Conservation (phyloP, 2,797 vertebrate species). For the Chromis chromis region DNA sequence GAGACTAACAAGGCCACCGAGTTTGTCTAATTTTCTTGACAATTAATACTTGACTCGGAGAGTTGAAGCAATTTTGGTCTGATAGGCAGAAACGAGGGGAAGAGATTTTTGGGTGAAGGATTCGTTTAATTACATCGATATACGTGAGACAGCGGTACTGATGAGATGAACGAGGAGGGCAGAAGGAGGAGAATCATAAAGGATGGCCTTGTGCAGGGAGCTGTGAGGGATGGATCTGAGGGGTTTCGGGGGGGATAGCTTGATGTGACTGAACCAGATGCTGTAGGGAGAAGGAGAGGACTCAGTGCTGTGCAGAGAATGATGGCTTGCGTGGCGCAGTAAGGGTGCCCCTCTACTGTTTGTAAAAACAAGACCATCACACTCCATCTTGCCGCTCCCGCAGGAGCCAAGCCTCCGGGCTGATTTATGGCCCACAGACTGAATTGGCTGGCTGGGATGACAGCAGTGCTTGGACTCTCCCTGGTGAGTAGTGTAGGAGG, state of each 20-base stretch:
- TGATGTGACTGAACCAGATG: slow-evolving; percentile 80
- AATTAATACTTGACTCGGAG: slow-evolving; percentile 78
- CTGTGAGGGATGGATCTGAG: slow-evolving; percentile 65
- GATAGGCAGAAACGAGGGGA: slow-evolving; percentile 58
- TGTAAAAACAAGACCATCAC: slow-evolving; percentile 90
- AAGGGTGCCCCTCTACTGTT: slow-evolving; percentile 86
- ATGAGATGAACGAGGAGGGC: slow-evolving; percentile 71
- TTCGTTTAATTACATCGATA: slow-evolving; percentile 76
- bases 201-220: slow-evolving; percentile 53
- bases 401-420: slow-evolving; percentile 83
- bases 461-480: slow-evolving; percentile 84
- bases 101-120: slow-evolving; percentile 57
- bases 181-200: slow-evolving; percentile 64
- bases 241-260: slow-evolving; percentile 38
- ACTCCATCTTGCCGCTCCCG: slow-evolving; percentile 87
- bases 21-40: slow-evolving; percentile 73
- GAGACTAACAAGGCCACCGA: slow-evolving; percentile 69
- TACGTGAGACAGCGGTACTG: slow-evolving; percentile 60
- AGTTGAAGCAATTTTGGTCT: slow-evolving; percentile 51
- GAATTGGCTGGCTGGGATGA: slow-evolving; percentile 85
- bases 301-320: slow-evolving; percentile 78
- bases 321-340: slow-evolving; percentile 80
- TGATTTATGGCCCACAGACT: slow-evolving; percentile 86
- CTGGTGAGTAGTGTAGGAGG: slow-evolving; percentile 76
- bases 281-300: slow-evolving; percentile 76